These are phyloP conservation scores for Piezodorus guildinii DNA, from an alignment of 1,140 invertebrate species.

Conservation along the genomic window DNA sequence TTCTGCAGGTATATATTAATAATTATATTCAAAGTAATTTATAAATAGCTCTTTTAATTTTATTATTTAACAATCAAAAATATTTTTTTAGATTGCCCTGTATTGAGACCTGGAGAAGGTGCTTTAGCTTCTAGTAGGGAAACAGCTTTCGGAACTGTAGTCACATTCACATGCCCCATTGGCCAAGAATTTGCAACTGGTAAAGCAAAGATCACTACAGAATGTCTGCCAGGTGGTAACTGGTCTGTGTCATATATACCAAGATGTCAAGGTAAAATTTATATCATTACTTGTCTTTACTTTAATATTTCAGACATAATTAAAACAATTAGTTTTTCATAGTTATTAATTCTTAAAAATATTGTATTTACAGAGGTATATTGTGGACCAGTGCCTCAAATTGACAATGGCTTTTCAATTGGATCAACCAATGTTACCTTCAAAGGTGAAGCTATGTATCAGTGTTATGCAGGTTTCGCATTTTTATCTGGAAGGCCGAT, in stretches of 20 bases:
- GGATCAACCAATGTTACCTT: constrained; percentile 91
- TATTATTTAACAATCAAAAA: background rate
- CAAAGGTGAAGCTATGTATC: constrained; percentile 81
- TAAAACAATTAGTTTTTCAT: background rate
- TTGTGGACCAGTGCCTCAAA: constrained; percentile 93
- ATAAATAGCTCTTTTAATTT: background rate
- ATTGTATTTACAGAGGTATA: constrained; percentile 63
- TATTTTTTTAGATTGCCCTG: constrained; percentile 66
- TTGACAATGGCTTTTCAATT: constrained; percentile 93
- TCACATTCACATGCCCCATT: constrained; percentile 81
- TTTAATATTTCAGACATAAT: constrained; percentile 1
- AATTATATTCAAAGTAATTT: background rate
- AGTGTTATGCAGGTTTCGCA: constrained; percentile 92
- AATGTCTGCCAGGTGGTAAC: constrained; percentile 78
- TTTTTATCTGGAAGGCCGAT: constrained; percentile 77
- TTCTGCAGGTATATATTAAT: constrained; percentile 57
- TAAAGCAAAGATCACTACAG: constrained; percentile 66
- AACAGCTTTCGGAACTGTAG: constrained; percentile 79
- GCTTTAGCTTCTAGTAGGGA: constrained; percentile 82
- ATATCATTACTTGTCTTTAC: background rate
- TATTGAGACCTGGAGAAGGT: constrained; percentile 67
- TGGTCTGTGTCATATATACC: constrained; percentile 90
- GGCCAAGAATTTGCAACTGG: constrained; percentile 93
- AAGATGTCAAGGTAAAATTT: constrained; percentile 66
- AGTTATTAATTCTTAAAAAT: background rate